Base-by-base conservation (phyloP, 2,113 vertebrate genomes). In the Sinocyclocheilus grahami region DNA sequence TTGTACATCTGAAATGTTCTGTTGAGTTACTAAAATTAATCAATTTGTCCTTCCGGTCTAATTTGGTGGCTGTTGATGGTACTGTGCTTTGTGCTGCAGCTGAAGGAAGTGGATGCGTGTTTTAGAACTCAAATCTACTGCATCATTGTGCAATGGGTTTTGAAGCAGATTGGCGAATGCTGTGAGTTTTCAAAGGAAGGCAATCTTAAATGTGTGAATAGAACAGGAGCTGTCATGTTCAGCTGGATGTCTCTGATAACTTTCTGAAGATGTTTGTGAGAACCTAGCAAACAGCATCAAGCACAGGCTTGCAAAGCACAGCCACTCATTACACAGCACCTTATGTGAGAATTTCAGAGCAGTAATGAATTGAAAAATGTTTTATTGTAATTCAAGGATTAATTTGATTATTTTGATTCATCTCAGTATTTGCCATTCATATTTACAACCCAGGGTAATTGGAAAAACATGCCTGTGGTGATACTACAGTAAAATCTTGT, bases 311-410 rank as follows among this genome's bases (percentile, higher is more conserved):
- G 86, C 77, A 84, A 81, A n/a, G 86, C 71, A 30, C 86, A 72
- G 58, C 65, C 87, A 80, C 88, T 88, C 86, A 90, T 91, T 89
- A 91, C 83, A 62, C 46, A 69, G 65, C 88, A 89, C 87, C 87
- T 39, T 20, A 86, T 85, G 53, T 74, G 76, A 81, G 22, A 88
- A 63, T 88, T 82, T 72, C 42, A 86, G 88, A 91, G 92, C 83
- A 91, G 82, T 90, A 83, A 82, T 58, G 78, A 82, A 92, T 91
- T 91, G 86, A 90, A 93, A 89, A 86, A 86, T 87, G 85, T 87
- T 90, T 91, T 90, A 46, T 10, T 46, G 77, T 92, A 90, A 92
- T 88, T 71, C 85, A 88, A 87, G 46, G 42, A 67, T 71, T 53
- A 81, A 82, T 86, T 90, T 65, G 85, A 91, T 90, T 82, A 67